Base-by-base conservation (phyloP, 2,888 invertebrate genomes). In the Zhuqinia jingwanae region DNA sequence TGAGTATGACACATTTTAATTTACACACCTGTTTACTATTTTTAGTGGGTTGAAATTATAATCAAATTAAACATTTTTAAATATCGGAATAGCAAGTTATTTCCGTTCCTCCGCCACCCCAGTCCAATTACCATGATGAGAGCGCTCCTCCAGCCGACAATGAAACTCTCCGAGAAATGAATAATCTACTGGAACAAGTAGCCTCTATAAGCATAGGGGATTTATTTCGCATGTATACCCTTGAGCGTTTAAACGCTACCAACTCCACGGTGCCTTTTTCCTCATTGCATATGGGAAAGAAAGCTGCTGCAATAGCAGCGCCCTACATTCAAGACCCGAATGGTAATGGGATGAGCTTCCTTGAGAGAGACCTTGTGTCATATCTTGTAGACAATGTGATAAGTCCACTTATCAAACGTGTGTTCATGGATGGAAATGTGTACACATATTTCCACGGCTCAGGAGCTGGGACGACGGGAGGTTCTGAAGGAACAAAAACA, bases 371-470 rank as follows among this genome's bases (percentile, higher is more conserved):
- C 11, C 25, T 75, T 17, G 53, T 75, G n/a, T 53, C 75, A 17
- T 53, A n/a, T 30, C 8, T 75, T 8, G 75, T 75, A 1, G 30
- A 75, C 8, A 75, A 75, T 15, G 25, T 75, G 13, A 13, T 75
- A 0, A 75, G 20, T 30, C 75, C 75, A 2, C 47, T 75, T 1
- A 25, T 75, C 25, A 3, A 53, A 15, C 25, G 30, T 1, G 53
- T 75, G 50, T 13, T 75, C 2, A n/a, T 53, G 2, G 11, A 36
- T 11, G 10, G 10, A 75, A 75, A 53, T 17, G 27, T n/a, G 8
- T 53, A 30, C n/a, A n/a, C n/a, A 13, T 50, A 10, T 36, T 6
- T 36, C 8, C 36, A 36, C 36, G 27, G n/a, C n/a, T 42, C 36
- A 20, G 20, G 20, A 10, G 68, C 27, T 11, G 15, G 6, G 3